Evolutionary conservation across 2,888 invertebrate genomes (phyloP), one percentile per base, ranked within the genome.

Genomic region (Gastracanthus pulcherrimus): DNA sequence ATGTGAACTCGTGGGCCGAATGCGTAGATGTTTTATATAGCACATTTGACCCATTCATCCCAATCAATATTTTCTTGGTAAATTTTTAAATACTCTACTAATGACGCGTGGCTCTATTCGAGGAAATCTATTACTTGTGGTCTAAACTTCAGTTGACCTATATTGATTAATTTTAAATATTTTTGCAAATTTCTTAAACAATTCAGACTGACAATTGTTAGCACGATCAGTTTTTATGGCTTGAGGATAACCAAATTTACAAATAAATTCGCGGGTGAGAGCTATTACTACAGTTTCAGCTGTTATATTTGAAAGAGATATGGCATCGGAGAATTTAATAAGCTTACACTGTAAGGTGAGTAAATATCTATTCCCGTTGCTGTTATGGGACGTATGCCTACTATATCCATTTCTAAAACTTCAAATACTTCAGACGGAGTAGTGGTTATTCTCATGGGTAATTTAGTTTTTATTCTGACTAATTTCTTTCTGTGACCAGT

Each of bases 401-500:
- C 48, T 0, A 70, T 34, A 13, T 70, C 51, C 13, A 70, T 51
- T 51, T 31, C 34, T 0, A 70, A 0, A 0, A 34, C 7, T 1
- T 51, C 51, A 4, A 70, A 70, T 0, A 51, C 51, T 0, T 5
- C 2, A 0, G 0, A 6, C 1, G 70, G 70, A 3, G 70, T 70
- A 4, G 9, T 19, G 0, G 51, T 70, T 0, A 70, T 70, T 19
- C 5, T 34, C 51, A 70, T 51, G 6, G 70, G 70, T 2, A 34
- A 3, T 13, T 34, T 70, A 0, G 70, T 70, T 55, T 70, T 70
- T n/a, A 70, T 19, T 1, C 69, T 26, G 29, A 64, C 71, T 9
- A 79, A 51, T 19, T 79, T 72, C 6, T 36, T 13, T 9, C 13
- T 66, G 19, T 72, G 79, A 23, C 79, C 72, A 0, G 11, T 41